Conservation (phyloP, 2,797 vertebrate species). For the Loriculus beryllinus region DNA sequence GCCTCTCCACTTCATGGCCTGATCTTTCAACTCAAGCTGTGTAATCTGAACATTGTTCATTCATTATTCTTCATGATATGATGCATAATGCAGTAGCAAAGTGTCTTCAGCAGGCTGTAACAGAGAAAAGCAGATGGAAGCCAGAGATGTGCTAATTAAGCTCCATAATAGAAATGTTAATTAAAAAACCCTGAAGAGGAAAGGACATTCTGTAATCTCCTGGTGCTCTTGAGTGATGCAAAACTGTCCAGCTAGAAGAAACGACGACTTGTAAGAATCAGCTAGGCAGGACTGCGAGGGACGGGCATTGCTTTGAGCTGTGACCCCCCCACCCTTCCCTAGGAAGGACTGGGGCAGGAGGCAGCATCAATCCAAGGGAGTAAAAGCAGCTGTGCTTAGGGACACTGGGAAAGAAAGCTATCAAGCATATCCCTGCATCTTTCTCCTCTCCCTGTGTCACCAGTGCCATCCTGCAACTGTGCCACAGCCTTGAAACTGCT, state of each 20-base stretch:
- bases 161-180: constrained; percentile 58
- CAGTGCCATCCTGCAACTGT: too few species aligned
- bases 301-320: neutral
- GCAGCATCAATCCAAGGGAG: neutral
- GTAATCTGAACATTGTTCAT: neutral
- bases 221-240: neutral
- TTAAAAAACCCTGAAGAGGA: constrained; percentile 59
- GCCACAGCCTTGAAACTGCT: neutral
- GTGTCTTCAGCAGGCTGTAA: constrained; percentile 10
- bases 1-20: neutral
- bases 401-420: neutral
- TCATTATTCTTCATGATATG: neutral
- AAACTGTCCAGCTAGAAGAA: neutral
- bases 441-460: neutral
- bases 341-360: neutral
- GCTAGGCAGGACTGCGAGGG: neutral
- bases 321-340: accelerated
- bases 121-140: constrained; percentile 57
- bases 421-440: accelerated
- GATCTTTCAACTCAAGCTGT: neutral
- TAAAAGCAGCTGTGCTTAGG: neutral
- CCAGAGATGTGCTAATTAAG: constrained; percentile 40
- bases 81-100: neutral
- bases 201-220: constrained; percentile 28
- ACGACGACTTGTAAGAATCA: neutral